These are phyloP conservation scores for Ptyas mucosa DNA, from an alignment of 2,113 vertebrate genomes.

Conservation along the genomic window DNA sequence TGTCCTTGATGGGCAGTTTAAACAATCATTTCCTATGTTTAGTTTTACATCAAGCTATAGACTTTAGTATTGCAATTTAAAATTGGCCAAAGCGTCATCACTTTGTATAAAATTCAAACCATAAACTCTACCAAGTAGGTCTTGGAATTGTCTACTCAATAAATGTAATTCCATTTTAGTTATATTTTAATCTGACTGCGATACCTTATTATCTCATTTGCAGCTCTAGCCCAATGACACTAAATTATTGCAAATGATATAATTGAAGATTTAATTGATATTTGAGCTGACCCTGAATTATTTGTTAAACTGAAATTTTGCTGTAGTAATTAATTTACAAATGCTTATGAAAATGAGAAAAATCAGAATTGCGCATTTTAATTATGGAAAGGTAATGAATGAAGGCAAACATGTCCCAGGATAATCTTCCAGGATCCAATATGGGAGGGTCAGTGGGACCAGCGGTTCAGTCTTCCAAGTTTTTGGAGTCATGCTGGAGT, in stretches of 20 bases:
- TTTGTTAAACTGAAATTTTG: not conserved
- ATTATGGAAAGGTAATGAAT: not conserved
- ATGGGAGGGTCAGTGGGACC: not conserved
- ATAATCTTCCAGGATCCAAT: not conserved
- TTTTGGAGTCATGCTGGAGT: not conserved
- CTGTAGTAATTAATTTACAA: not conserved
- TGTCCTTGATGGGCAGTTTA: not conserved
- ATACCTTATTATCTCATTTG: not conserved
- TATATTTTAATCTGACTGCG: not conserved
- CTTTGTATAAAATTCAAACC: not conserved
- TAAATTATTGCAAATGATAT: not conserved
- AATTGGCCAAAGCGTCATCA: not conserved
- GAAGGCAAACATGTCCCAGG: not conserved
- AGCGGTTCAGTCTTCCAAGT: not conserved
- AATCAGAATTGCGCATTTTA: not conserved
- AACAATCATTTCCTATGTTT: not conserved
- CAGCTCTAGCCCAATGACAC: not conserved
- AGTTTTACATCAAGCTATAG: not conserved
- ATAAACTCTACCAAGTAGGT: not conserved
- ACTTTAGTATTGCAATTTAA: not conserved
- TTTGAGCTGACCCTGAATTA: not conserved
- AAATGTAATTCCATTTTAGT: not conserved
- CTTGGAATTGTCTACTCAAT: not conserved
- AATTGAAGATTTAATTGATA: not conserved
- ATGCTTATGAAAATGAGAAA: accelerated